These are phyloP conservation scores for Ochlodes sylvanus DNA, from an alignment of 2,888 invertebrate genomes.

Conservation along the genomic window DNA sequence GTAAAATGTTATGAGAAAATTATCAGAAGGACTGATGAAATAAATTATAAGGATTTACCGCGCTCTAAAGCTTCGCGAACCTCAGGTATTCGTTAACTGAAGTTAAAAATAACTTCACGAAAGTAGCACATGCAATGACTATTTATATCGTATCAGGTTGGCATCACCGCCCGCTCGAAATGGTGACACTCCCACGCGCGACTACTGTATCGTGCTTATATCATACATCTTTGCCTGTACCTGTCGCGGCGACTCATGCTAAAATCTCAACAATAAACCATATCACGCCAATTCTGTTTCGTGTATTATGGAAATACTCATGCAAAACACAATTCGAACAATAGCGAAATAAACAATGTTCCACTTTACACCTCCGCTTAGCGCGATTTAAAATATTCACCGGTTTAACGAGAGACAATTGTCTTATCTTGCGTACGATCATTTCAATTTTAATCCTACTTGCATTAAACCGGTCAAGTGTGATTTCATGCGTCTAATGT, in stretches of 20 bases:
- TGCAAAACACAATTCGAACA: constrained; percentile 69
- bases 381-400: constrained; percentile 56
- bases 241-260: constrained; percentile 43
- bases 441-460: constrained; percentile 27
- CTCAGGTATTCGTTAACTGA: constrained; percentile 19
- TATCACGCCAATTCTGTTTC: constrained; percentile 40
- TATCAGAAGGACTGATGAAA: too few relatives aligned
- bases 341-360: constrained; percentile 76
- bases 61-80: background rate
- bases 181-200: constrained; percentile 31
- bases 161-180: constrained; percentile 35
- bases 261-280: constrained; percentile 62
- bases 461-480: constrained; percentile 29
- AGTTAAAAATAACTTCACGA: constrained; percentile 24
- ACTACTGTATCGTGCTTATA: constrained; percentile 55
- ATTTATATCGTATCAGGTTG: constrained; percentile 35
- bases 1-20: too few relatives aligned
- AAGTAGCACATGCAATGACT: constrained; percentile 36
- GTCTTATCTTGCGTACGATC: constrained; percentile 30
- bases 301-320: constrained; percentile 50
- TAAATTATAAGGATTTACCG: background rate
- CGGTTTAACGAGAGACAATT: constrained; percentile 44
- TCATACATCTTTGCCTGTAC: constrained; percentile 52
- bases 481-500: constrained; percentile 25
- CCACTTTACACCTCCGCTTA: constrained; percentile 65